A percentile compares a stretch with the other conserved stretches of the same genome.
phyloP scores from a whole-genome alignment of 1,140 invertebrate genomes.

The Drosophila malerkotliana region DNA sequence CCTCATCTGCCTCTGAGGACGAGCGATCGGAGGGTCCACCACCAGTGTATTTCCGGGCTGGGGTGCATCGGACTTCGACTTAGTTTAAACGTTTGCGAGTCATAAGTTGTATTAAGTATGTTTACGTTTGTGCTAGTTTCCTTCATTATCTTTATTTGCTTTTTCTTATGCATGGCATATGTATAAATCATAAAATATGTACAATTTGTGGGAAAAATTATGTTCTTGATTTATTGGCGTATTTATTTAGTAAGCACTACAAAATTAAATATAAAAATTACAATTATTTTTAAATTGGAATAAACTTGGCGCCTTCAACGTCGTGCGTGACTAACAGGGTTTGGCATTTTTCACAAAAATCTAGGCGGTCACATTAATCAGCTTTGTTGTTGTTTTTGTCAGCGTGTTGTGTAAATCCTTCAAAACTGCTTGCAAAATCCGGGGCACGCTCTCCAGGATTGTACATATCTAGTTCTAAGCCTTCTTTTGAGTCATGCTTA shows the following conservation, averaged over 20 bases:
- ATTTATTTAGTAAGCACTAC: not conserved
- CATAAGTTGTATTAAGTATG: conserved; percentile 18
- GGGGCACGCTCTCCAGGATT: conserved; percentile 45
- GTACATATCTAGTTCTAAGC: conserved; percentile 41
- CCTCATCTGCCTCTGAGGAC: conserved; percentile 14
- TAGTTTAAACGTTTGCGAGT: not conserved
- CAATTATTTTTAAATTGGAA: not conserved
- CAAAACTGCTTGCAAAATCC: conserved; percentile 20
- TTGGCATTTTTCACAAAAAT: not conserved
- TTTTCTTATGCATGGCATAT: conserved; percentile 20
- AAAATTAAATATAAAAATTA: too few relatives aligned
- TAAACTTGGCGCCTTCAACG: not conserved
- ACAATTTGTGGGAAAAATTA: not conserved
- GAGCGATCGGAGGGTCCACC: not conserved
- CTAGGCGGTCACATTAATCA: not conserved
- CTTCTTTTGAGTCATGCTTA: conserved; percentile 57
- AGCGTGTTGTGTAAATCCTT: conserved; percentile 65
- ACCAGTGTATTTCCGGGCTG: not conserved
- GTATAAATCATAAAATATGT: not conserved
- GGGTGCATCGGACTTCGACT: not conserved
- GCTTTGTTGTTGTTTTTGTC: conserved; percentile 8
- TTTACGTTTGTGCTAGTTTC: conserved; percentile 11
- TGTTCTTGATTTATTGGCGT: not conserved
- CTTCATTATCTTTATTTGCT: conserved; percentile 16
- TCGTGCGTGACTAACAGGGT: not conserved